Conservation (phyloP, 1,140 invertebrate genomes). For the Episyrphus balteatus region DNA sequence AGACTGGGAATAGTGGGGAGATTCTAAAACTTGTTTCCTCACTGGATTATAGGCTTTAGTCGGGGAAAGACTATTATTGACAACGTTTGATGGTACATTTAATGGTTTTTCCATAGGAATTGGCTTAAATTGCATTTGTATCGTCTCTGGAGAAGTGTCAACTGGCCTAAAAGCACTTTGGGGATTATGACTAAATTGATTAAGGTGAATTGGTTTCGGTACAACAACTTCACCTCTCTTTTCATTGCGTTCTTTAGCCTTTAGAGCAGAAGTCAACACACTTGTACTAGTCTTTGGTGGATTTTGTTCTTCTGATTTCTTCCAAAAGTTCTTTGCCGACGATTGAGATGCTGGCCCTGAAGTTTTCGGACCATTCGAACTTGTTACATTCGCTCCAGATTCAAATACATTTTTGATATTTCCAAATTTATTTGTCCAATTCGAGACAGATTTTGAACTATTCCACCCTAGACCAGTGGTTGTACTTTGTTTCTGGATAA, state of each 20-base stretch:
- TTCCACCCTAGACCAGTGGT: conserved; percentile 28
- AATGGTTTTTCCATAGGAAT: no score
- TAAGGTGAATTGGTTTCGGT: conserved; percentile 45
- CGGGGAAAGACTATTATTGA: no score
- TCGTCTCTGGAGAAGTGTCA: no score
- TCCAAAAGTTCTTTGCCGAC: conserved; percentile 46
- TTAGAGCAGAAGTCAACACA: not conserved
- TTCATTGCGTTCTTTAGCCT: conserved; percentile 2
- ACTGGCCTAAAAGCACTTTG: conserved; percentile 50
- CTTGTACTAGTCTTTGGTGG: conserved; percentile 1
- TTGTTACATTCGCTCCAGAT: conserved; percentile 20
- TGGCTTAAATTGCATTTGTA: no score
- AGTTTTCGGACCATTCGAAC: conserved; percentile 20
- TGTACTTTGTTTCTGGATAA: conserved; percentile 63
- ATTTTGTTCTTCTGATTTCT: conserved; percentile 28
- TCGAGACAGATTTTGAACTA: conserved; percentile 33
- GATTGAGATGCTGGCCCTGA: conserved; percentile 22
- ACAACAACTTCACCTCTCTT: conserved; percentile 4
- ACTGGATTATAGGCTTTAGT: no score
- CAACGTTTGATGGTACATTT: no score
- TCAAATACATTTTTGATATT: conserved; percentile 80
- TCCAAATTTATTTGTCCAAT: conserved; percentile 71
- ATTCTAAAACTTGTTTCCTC: no score
- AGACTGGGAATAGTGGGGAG: no score
- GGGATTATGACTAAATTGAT: conserved; percentile 52